phyloP scores from a whole-genome alignment of 2,797 vertebrate species.

The Fringilla coelebs region DNA sequence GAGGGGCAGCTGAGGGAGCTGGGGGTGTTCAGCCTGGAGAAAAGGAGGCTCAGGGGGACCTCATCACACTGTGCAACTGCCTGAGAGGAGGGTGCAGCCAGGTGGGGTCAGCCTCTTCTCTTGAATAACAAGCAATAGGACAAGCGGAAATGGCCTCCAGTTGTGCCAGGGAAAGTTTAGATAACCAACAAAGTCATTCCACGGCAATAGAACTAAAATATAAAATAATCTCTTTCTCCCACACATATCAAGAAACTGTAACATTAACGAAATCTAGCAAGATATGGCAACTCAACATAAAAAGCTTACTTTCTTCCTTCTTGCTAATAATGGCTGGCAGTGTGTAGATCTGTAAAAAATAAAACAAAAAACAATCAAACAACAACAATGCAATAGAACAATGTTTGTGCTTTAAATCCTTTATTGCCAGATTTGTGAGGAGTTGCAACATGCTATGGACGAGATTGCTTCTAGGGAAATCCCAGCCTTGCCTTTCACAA shows the following conservation, averaged over 20 bases:
- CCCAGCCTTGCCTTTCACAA: not conserved
- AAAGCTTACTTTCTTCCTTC: conserved; percentile 96
- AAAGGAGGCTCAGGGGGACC: not conserved
- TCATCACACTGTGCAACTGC: accelerated
- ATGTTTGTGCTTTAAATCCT: not conserved
- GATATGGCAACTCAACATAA: not conserved
- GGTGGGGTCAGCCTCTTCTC: accelerated
- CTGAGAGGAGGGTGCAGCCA: not conserved
- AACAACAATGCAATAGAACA: not conserved
- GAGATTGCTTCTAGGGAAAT: not conserved
- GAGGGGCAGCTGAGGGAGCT: not conserved
- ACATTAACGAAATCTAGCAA: not conserved
- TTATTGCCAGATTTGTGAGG: not conserved
- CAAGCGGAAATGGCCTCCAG: not conserved
- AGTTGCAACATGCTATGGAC: not conserved
- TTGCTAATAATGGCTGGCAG: conserved; percentile 96
- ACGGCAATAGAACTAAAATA: not conserved
- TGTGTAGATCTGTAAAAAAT: conserved; percentile 88
- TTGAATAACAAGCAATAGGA: not conserved
- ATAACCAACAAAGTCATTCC: not conserved
- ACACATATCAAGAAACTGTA: not conserved
- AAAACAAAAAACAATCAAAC: not conserved
- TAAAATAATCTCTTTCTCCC: not conserved
- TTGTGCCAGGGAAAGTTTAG: not conserved
- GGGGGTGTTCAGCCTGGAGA: not conserved